A percentile compares a stretch with the other conserved stretches of the same genome.
phyloP scores from a whole-genome alignment of 2,888 invertebrate genomes.

The Sinohyriopsis cumingii region DNA sequence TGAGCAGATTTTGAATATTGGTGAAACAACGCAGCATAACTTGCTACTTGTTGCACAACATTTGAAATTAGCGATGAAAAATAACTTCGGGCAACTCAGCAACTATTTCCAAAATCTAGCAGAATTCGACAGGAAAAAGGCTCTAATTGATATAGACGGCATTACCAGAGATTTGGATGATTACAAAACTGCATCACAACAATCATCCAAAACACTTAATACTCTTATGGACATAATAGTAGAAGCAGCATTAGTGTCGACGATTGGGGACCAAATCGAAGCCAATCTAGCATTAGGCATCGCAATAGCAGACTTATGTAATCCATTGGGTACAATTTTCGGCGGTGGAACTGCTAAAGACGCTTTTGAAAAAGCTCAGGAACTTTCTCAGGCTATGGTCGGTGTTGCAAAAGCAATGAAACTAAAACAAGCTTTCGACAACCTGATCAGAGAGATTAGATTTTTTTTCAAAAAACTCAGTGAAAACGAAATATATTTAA shows the following conservation, averaged over 20 bases:
- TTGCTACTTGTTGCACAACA: background rate
- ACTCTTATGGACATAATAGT: background rate
- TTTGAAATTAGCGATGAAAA: background rate
- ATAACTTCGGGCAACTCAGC: background rate
- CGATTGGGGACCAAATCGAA: background rate
- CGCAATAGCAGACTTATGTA: too few species aligned
- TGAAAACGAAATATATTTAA: too few species aligned
- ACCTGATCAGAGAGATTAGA: too few species aligned
- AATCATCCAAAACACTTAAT: background rate
- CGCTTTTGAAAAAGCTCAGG: too few species aligned
- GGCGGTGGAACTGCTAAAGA: too few species aligned
- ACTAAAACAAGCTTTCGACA: too few species aligned
- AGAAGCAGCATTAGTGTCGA: background rate
- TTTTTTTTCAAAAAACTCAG: too few species aligned
- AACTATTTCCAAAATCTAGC: conserved; percentile 3
- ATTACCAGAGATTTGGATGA: background rate
- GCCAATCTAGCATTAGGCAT: too few species aligned
- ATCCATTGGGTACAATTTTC: too few species aligned
- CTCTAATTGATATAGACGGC: background rate
- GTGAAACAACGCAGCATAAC: background rate
- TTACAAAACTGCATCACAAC: background rate
- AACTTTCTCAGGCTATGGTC: too few species aligned
- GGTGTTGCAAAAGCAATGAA: too few species aligned
- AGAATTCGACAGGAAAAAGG: background rate
- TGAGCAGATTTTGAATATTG: conserved; percentile 1